A percentile compares a stretch with the other conserved stretches of the same genome.
Evolutionary conservation across 2,113 vertebrate species (phyloP).

Genomic region (Cygnus buccinator): DNA sequence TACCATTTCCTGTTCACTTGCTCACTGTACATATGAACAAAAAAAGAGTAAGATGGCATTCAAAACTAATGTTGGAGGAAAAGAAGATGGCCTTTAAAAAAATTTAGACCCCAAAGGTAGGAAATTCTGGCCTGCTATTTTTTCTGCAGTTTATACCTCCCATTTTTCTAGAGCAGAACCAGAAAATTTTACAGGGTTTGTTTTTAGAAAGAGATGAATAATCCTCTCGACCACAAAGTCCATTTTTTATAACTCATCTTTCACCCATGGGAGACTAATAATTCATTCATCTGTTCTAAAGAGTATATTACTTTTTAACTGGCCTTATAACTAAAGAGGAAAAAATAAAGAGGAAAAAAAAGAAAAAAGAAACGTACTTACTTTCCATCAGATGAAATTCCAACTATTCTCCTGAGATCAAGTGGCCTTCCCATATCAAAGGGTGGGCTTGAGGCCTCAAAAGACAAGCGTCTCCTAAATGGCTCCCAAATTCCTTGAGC

Average conservation of each 20-base stretch:
- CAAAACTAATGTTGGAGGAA: neutral
- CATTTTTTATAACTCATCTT: neutral
- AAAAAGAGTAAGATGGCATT: neutral
- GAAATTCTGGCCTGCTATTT: neutral
- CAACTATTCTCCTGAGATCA: slow-evolving; percentile 98
- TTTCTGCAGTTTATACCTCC: neutral
- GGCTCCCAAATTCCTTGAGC: slow-evolving; percentile 99
- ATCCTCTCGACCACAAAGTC: neutral
- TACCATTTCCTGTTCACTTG: neutral
- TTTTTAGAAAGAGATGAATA: neutral
- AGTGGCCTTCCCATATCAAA: slow-evolving; percentile 94
- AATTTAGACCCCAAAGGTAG: neutral
- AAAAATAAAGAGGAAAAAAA: neutral
- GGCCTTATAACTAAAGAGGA: neutral
- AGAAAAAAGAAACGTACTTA: slow-evolving; percentile 70
- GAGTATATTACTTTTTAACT: neutral
- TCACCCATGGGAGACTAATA: neutral
- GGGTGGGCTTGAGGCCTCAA: slow-evolving; percentile 89
- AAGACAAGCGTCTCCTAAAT: slow-evolving; percentile 91
- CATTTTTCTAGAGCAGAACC: neutral
- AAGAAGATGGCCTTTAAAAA: neutral
- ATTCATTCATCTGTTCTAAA: neutral
- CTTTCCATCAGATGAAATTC: slow-evolving; percentile 93
- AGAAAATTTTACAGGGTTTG: neutral
- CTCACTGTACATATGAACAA: neutral